Evolutionary conservation across 1,140 invertebrate species (phyloP).

Genomic region (Hypothenemus hampei): DNA sequence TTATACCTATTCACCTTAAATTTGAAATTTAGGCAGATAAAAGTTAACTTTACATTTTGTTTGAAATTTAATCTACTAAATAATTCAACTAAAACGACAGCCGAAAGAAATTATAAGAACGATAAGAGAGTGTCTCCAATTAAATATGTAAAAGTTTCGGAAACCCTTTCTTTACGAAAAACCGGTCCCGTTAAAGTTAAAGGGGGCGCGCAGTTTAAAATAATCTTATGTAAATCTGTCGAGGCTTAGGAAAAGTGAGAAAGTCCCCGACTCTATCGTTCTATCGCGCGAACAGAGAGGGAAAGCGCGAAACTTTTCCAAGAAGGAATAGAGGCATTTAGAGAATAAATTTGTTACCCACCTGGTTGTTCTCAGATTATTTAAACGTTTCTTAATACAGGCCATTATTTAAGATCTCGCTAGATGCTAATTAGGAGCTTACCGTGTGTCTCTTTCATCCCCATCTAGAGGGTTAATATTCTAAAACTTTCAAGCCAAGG

Average conservation of each 20-base stretch:
- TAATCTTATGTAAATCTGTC: slow-evolving; percentile 44
- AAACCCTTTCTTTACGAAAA: slow-evolving; percentile 32
- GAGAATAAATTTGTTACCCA: slow-evolving; percentile 43
- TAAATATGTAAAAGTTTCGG: slow-evolving; percentile 40
- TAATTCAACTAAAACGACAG: slow-evolving; percentile 25
- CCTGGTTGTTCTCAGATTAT: slow-evolving; percentile 46
- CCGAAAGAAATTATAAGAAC: slow-evolving; percentile 31
- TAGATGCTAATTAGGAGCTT: slow-evolving; percentile 42
- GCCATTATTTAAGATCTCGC: slow-evolving; percentile 45
- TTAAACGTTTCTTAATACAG: slow-evolving; percentile 47
- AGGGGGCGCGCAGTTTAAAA: slow-evolving; percentile 41
- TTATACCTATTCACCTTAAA: too few species aligned
- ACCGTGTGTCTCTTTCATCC: slow-evolving; percentile 32
- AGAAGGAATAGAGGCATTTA: slow-evolving; percentile 43
- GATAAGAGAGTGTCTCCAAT: slow-evolving; percentile 33
- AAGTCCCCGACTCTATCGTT: slow-evolving; percentile 12
- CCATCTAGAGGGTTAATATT: slow-evolving; percentile 25
- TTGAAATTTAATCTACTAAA: slow-evolving; percentile 25
- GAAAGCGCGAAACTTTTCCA: slow-evolving; percentile 29
- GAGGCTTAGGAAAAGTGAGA: slow-evolving; percentile 34
- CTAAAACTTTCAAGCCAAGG: slow-evolving; percentile 14
- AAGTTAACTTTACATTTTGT: slow-evolving; percentile 13
- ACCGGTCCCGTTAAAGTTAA: slow-evolving; percentile 41
- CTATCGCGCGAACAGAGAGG: slow-evolving; percentile 6
- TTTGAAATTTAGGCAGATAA: slow-evolving; percentile 8